phyloP scores from a whole-genome alignment of 2,113 vertebrate species.

The Phalacrocorax pelagicus region DNA sequence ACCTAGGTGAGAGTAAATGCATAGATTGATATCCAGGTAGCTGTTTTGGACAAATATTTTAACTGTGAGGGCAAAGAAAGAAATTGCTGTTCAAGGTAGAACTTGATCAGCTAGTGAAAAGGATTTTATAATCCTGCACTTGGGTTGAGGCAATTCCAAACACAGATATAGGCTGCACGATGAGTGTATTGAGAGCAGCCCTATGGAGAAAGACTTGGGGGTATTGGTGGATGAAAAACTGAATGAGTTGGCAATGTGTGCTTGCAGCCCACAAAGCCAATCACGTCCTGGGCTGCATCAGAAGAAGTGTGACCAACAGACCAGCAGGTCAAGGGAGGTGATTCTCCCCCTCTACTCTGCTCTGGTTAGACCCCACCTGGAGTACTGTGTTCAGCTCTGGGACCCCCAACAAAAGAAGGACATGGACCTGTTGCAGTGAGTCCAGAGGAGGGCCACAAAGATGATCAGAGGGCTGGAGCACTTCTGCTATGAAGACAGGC shows the following conservation, averaged over 20 bases:
- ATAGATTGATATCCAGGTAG: neutral
- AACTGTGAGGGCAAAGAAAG: neutral
- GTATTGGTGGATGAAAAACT: neutral
- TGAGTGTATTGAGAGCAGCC: neutral
- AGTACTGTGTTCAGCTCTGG: too few species aligned
- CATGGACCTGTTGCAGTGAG: too few species aligned
- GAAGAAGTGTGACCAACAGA: neutral
- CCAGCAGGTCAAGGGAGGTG: neutral
- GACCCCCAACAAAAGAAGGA: too few species aligned
- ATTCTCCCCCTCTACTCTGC: neutral
- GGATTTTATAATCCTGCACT: neutral
- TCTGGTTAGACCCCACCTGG: neutral
- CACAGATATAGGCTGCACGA: neutral
- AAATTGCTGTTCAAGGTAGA: neutral
- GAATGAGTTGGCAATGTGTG: too few species aligned
- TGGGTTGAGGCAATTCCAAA: neutral
- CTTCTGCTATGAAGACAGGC: too few species aligned
- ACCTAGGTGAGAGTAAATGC: neutral
- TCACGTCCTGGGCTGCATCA: neutral
- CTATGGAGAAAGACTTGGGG: neutral
- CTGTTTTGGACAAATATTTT: conserved; percentile 1
- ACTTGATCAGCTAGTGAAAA: neutral
- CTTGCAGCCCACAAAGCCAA: too few species aligned
- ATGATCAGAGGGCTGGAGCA: neutral
- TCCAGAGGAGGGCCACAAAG: too few species aligned